Base-by-base conservation (phyloP, 2,113 vertebrate genomes). In the Coptodon bakossiorum region DNA sequence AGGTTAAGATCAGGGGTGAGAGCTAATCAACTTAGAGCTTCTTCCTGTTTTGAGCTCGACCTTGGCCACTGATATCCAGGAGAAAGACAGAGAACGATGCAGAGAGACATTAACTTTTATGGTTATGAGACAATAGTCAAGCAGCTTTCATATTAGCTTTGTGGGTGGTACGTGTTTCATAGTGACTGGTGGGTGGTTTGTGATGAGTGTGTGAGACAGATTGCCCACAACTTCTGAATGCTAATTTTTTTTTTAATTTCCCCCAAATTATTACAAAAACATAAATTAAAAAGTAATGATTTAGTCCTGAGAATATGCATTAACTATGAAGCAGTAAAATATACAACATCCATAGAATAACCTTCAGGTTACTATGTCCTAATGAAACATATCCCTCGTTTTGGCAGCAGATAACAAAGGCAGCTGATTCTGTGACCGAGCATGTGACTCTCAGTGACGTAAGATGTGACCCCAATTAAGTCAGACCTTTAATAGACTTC, bases 401-500 rank as follows among this genome's bases (percentile, higher is more conserved):
- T n/a, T 78, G 73, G 73, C 45, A 78, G 73, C 73, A 34, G 73
- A 31, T 50, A 45, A 36, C 43, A 2, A 59, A 5, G 24, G 22
- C 71, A 87, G 83, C 81, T 80, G 66, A 7, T 17, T 29, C 0
- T 16, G 43, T 76, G 40, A 17, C 9, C 7, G 43, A 78, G 71
- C 71, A 31, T 50, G 43, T 88, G 86, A 86, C 85, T 59, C 31
- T 40, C 11, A 73, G 2, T 91, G 92, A 92, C 85, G 80, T 61
- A 88, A 6, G 17, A 38, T 4, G 6, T 31, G 61, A 88, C 88
- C 88, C 54, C 79, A 87, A 88, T 88, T 86, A 89, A 88, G 85
- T 84, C 88, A 90, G 88, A 87, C 82, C 83, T 68, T 81, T 90
- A 88, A 87, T 81, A 54, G 56, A 84, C 89, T 88, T 85, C 31